Evolutionary conservation across 2,888 invertebrate species (phyloP).

Genomic region (Dolomedes plantarius): DNA sequence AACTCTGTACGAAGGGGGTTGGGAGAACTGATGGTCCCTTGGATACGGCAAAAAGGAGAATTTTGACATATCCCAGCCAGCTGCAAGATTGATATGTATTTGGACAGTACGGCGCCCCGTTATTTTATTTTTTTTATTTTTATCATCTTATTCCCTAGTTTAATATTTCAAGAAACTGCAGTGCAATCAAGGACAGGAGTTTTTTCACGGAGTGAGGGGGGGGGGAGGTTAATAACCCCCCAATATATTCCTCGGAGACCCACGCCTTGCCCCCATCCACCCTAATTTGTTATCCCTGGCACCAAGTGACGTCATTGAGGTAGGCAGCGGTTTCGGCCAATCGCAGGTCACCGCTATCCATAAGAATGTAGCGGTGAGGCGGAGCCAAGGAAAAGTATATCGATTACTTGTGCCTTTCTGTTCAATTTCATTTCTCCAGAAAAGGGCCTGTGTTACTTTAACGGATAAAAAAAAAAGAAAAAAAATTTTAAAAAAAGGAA

Average conservation of each 20-base stretch:
- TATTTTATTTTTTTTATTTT: conserved; percentile 37
- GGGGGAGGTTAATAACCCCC: conserved; percentile 66
- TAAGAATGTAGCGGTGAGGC: conserved; percentile 66
- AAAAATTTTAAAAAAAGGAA: neutral
- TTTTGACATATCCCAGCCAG: conserved; percentile 66
- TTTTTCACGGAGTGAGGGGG: conserved; percentile 29
- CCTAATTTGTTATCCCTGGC: conserved; percentile 70
- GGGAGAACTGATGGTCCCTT: conserved; percentile 55
- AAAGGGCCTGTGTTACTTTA: conserved; percentile 33
- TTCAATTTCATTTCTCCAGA: conserved; percentile 67
- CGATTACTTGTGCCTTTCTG: conserved; percentile 63
- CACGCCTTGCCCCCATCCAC: conserved; percentile 52
- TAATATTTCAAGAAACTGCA: conserved; percentile 70
- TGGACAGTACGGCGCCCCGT: conserved; percentile 55
- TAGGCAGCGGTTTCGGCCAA: conserved; percentile 63
- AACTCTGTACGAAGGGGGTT: conserved; percentile 18
- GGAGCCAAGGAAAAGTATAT: conserved; percentile 62
- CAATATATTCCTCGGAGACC: conserved; percentile 65
- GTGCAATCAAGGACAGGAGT: conserved; percentile 60
- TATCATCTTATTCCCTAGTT: conserved; percentile 64
- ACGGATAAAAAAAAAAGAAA: neutral
- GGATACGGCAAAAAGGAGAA: conserved; percentile 34
- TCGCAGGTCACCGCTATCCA: conserved; percentile 36
- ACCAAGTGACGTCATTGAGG: conserved; percentile 63
- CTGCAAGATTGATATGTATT: conserved; percentile 69